Percentiles rank a stretch among this genome's conserved stretches.
These are phyloP conservation scores for Hypotaenidia philippensis DNA, from an alignment of 2,797 vertebrate species.

Conservation along the genomic window DNA sequence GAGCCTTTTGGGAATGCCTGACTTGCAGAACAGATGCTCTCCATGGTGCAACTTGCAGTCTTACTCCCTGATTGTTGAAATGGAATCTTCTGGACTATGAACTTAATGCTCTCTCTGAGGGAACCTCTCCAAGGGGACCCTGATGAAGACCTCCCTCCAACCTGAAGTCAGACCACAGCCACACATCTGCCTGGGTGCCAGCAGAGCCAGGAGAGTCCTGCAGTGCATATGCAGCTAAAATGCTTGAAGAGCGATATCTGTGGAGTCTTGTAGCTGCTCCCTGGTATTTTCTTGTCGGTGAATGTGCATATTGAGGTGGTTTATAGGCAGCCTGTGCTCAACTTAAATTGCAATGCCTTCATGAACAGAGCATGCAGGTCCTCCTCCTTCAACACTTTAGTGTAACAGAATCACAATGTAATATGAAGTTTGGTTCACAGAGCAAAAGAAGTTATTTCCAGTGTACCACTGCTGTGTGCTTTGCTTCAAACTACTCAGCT, in stretches of 20 bases:
- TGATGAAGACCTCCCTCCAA: not conserved
- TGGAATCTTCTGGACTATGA: not conserved
- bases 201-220: not conserved
- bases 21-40: slow-evolving; percentile 4
- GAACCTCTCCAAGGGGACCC: not conserved
- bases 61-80: not conserved
- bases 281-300: not conserved
- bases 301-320: not conserved
- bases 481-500: not conserved
- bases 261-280: not conserved
- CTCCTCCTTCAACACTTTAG: not conserved
- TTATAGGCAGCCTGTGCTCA: not conserved
- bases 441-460: not conserved
- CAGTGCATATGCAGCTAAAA: not conserved
- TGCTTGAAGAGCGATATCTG: not conserved
- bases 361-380: not conserved
- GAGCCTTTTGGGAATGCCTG: not conserved
- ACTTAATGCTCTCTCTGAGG: not conserved
- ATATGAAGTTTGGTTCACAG: not conserved
- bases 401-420: not conserved
- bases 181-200: accelerated
- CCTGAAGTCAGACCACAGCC: not conserved
- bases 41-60: not conserved
- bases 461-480: not conserved
- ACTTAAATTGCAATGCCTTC: not conserved